Evolutionary conservation across 2,888 invertebrate species (phyloP), one percentile per base, ranked within the genome.

Genomic region (Galeruca laticollis): DNA sequence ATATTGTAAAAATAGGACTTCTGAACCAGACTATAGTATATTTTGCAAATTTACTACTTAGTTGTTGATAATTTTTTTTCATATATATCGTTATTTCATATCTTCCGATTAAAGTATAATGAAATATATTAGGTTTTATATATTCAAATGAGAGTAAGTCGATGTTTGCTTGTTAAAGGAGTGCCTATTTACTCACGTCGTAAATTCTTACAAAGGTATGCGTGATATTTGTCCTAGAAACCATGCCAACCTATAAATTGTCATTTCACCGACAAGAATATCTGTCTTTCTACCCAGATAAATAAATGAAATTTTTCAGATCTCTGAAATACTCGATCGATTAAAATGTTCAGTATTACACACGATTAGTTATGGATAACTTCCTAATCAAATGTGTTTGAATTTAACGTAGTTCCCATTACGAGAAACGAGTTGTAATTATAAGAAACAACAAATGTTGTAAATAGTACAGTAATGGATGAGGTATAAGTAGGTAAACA

Each of bases 171-270:
- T 49, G 54, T 66, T 67, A 47, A 67, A 69, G 69, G 68, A 69
- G 66, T 69, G 37, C n/a, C 56, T 10, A 49, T 56, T 71, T 2
- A 6, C 15, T 26, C 13, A 31, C 26, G 67, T 69, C 54, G 60
- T 68, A 71, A 68, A 75, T 75, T 73, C 74, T 73, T 74, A 61
- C 66, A 69, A 70, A 77, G 75, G 74, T 75, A 78, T 78, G 72
- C 76, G 60, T 72, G 67, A 71, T 76, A 77, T 76, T 72, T 73
- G 74, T 71, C 72, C 72, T 59, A 76, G 74, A 76, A 76, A 74
- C 72, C 72, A 73, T 74, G 77, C 76, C 75, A 77, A 76, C 71
- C 69, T 54, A 70, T 72, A 69, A 74, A 72, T 73, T 71, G 47
- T 60, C 59, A 51, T 51, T 35, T 49, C 26, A 67, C 62, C 33